phyloP scores from a whole-genome alignment of 1,140 invertebrate genomes.

The Drosophila nigrodunni region DNA sequence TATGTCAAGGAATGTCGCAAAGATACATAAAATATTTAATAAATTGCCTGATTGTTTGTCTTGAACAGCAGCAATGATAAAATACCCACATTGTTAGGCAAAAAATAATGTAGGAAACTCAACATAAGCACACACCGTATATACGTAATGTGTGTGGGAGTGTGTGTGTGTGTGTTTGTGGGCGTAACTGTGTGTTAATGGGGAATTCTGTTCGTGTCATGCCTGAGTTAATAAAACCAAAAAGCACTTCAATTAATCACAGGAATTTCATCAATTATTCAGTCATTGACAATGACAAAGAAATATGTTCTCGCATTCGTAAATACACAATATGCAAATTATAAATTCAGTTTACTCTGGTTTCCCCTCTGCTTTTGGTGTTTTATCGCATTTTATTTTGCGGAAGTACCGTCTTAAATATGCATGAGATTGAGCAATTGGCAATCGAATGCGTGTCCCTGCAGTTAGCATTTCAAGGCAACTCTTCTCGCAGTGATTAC shows the following conservation, averaged over 20 bases:
- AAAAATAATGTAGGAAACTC: conserved; percentile 21
- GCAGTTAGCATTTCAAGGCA: conserved; percentile 41
- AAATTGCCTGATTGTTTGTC: conserved; percentile 53
- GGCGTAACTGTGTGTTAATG: not conserved
- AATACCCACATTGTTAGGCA: conserved; percentile 8
- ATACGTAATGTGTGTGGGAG: conserved; percentile 48
- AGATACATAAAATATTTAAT: conserved; percentile 45
- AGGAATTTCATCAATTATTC: conserved; percentile 70
- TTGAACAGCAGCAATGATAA: conserved; percentile 13
- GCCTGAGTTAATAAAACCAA: conserved; percentile 48
- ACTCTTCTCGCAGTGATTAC: conserved; percentile 12
- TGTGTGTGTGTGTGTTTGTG: not conserved
- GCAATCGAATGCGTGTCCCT: conserved; percentile 57
- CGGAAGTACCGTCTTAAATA: conserved; percentile 32
- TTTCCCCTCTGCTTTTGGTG: not conserved
- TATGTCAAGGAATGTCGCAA: not conserved
- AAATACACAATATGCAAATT: conserved; percentile 26
- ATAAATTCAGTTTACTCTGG: conserved; percentile 2
- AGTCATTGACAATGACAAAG: conserved; percentile 54
- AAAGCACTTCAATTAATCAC: conserved; percentile 76
- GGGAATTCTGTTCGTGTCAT: conserved; percentile 26
- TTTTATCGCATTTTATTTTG: conserved; percentile 11
- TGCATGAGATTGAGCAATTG: conserved; percentile 7
- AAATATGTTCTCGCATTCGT: conserved; percentile 22
- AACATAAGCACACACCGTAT: conserved; percentile 46